Evolutionary conservation across 2,888 invertebrate species (phyloP).

Genomic region (Drosophila robusta): DNA sequence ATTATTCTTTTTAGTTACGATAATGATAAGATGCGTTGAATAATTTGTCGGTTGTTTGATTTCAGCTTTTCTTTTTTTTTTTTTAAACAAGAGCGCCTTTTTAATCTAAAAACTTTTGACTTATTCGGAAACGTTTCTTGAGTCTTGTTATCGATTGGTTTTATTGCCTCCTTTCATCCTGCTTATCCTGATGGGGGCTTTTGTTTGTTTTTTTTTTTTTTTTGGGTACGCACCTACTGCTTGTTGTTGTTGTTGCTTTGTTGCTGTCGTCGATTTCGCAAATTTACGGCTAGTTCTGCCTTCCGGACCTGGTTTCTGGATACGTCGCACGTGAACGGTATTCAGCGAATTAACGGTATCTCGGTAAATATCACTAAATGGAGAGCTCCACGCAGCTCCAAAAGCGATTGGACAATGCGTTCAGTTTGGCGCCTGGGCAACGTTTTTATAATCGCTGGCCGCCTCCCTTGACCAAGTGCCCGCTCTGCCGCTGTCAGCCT

Average conservation of each 20-base stretch:
- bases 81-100: no score
- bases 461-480: slow-evolving; percentile 37
- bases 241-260: slow-evolving; percentile 27
- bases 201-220: slow-evolving; percentile 5
- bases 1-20: no score
- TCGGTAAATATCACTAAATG: slow-evolving; percentile 63
- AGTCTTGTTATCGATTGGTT: slow-evolving; percentile 19
- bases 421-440: slow-evolving; percentile 59
- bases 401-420: slow-evolving; percentile 79
- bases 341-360: slow-evolving; percentile 37
- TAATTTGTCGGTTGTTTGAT: no score
- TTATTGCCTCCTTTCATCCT: no score
- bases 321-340: slow-evolving; percentile 52
- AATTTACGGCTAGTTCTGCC: slow-evolving; percentile 88
- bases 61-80: no score
- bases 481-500: slow-evolving; percentile 15
- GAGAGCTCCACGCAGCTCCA: slow-evolving; percentile 78
- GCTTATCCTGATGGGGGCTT: slow-evolving; percentile 2
- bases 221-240: slow-evolving; percentile 58
- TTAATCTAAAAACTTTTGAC: no score
- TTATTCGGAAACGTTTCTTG: no score
- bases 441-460: slow-evolving; percentile 66
- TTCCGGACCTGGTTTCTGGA: slow-evolving; percentile 48
- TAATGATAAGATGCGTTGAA: no score
- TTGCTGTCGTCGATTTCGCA: slow-evolving; percentile 92